Evolutionary conservation across 2,797 vertebrate species (phyloP).

Genomic region (Liasis olivaceus): DNA sequence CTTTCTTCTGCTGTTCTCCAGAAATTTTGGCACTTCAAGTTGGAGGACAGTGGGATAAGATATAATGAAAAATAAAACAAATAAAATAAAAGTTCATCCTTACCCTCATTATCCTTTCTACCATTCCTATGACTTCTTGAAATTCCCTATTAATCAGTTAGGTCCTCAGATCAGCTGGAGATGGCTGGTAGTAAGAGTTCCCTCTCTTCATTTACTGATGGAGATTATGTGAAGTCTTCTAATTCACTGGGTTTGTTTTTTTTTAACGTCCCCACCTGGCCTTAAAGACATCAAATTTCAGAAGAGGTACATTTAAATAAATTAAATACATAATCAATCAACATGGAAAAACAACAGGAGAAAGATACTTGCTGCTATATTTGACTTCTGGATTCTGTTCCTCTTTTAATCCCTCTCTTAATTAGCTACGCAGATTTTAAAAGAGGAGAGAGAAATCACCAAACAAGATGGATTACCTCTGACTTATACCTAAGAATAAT

Average conservation of each 20-base stretch:
- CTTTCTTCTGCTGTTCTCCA: not conserved
- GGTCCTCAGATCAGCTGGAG: not conserved
- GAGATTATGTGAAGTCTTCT: not conserved
- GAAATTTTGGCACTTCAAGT: not conserved
- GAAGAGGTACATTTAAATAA: constrained; percentile 4
- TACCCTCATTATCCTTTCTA: not conserved
- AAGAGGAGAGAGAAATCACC: constrained; percentile 21
- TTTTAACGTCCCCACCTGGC: not conserved
- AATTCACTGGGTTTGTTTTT: not conserved
- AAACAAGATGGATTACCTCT: constrained; percentile 49
- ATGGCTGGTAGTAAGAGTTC: not conserved
- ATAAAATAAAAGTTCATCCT: not conserved
- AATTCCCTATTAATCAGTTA: not conserved
- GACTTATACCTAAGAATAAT: not conserved
- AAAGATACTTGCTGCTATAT: constrained; percentile 31
- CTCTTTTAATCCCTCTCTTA: constrained; percentile 43
- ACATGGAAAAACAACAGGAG: constrained; percentile 15
- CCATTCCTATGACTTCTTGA: not conserved
- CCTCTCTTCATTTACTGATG: not conserved
- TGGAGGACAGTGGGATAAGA: not conserved
- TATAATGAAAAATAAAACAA: not conserved
- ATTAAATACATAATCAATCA: constrained; percentile 43
- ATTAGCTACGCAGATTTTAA: constrained; percentile 47
- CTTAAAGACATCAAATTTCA: constrained; percentile 30
- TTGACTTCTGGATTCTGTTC: constrained; percentile 25